Conservation (phyloP, 2,113 vertebrate genomes). For the Azemiops feae region DNA sequence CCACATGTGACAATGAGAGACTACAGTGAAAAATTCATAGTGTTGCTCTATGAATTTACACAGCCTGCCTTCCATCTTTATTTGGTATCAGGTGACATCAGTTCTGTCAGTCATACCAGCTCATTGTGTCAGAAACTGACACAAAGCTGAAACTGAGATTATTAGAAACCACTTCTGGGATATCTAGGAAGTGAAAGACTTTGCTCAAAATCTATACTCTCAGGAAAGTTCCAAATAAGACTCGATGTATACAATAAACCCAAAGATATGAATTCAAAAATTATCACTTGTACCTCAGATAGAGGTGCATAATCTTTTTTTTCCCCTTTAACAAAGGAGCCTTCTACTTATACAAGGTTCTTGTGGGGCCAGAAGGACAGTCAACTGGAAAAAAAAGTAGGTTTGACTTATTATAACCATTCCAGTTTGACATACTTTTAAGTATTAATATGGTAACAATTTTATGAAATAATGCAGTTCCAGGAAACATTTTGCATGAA, state of each 20-base stretch:
- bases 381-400: background rate
- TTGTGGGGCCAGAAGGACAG: background rate
- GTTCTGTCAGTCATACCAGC: background rate
- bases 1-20: background rate
- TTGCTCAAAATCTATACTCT: background rate
- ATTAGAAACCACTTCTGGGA: background rate
- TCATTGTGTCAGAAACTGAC: background rate
- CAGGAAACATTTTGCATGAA: background rate
- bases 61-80: background rate
- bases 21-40: background rate
- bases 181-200: background rate
- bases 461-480: background rate
- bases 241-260: background rate
- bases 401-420: background rate
- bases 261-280: background rate
- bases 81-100: background rate
- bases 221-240: background rate
- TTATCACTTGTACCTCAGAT: background rate
- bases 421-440: background rate
- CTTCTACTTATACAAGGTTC: background rate
- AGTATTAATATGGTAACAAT: background rate
- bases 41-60: no score
- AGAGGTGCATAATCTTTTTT: background rate
- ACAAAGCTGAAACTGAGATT: background rate
- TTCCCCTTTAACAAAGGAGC: background rate